Base-by-base conservation (phyloP, 2,888 invertebrate genomes). In the Auanema freiburgensis region DNA sequence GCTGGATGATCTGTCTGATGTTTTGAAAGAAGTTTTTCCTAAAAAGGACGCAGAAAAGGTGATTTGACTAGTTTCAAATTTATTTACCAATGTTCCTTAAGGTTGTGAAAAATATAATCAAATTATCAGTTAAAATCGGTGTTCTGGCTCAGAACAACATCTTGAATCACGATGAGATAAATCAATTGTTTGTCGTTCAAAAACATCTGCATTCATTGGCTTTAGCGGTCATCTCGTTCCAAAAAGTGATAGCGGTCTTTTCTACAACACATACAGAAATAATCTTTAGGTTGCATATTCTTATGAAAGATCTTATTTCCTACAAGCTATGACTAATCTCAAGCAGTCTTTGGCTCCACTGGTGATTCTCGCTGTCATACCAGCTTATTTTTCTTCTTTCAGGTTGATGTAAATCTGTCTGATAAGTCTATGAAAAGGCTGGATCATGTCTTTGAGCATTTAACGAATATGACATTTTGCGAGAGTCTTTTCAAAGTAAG, bases 91-190 rank as follows among this genome's bases (percentile, higher is more conserved):
- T 18, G 10, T 46, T 16, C n/a, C 3, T 60, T 60, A 18, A 60
- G 60, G 60, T 60, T 12, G 54, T 60, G 16, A 60, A 60, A 41
- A 60, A 60, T 21, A 60, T 60, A 49, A 60, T 60, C 41, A 60
- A 60, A 54, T 25, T 60, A 46, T 49, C 60, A 24, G 23, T 54
- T n/a, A 60, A 60, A 44, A 53, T 60, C 14, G 49, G 60, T 24
- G 25, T 60, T 42, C 41, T 60, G 54, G 60, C 50, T 25, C 21
- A 46, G 42, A 60, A 60, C 51, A 51, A 51, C 11, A 53, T 60
- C 0, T 49, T 60, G 18, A 54, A 49, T 14, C 18, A 40, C 5
- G 54, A 60, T 25, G 60, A 53, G 14, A 51, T 54, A 24, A 43
- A 60, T 49, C 60, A 60, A 24, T 55, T 60, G 60, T 53, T 54